Evolutionary conservation across 2,888 invertebrate species (phyloP), one percentile per base, ranked within the genome.

Genomic region (Rosalia funebris): DNA sequence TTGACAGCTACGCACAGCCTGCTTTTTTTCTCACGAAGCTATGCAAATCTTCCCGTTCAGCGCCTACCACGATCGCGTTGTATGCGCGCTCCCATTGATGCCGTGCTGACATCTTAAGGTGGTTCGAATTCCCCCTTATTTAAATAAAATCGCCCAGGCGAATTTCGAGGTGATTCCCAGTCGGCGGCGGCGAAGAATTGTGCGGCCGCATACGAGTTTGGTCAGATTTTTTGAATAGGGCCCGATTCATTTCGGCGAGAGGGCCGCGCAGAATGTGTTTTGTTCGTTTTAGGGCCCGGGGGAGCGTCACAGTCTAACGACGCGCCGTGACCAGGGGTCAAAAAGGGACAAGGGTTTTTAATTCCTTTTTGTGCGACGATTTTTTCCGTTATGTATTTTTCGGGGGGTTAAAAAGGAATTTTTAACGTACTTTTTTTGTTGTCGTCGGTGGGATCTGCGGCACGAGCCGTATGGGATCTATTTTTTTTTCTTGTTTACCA

Each of bases 1-100:
- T 69, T 68, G 71, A 71, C 69, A 66, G 71, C 71, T 63, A 60
- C 59, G 64, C 68, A 60, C 72, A 74, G 71, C 70, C 71, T 71
- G 71, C 74, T 76, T 76, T 75, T 25, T 77, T 77, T 77, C 77
- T 77, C 77, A 77, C 77, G 75, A 68, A 66, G 67, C 70, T 76
- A 76, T 76, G 76, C 76, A 76, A 76, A 76, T 75, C 55, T 56
- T 56, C 61, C 34, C 54, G 56, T 57, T 36, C 37, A 34, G 50
- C 45, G 56, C 62, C 48, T 63, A 66, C 65, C 68, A 67, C 57
- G 47, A 58, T 70, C 54, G 12, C 15, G 41, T 37, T 34, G 14
- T 36, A 59, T 53, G 66, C 34, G 46, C 58, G 57, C 61, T 60
- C 15, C n/a, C n/a, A n/a, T n/a, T n/a, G 36, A 41, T 3, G n/a